Evolutionary conservation across 2,113 vertebrate genomes (phyloP).

Genomic region (Neolamprologus fasciatus): DNA sequence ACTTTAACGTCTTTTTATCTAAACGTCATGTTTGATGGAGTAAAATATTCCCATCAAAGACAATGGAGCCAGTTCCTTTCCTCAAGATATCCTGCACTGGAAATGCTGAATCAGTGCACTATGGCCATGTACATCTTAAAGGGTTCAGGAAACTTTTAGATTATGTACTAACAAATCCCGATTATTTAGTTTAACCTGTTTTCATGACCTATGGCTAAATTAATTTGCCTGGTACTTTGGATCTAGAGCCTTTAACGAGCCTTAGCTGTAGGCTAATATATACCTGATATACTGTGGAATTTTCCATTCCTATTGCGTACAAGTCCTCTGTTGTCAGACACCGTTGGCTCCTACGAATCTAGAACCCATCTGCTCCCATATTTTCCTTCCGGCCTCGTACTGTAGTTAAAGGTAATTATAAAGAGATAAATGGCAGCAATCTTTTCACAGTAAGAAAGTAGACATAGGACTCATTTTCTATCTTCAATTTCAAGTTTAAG

Average conservation of each 20-base stretch:
- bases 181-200: not conserved
- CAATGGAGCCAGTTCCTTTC: not conserved
- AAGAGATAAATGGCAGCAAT: not conserved
- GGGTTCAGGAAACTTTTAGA: not conserved
- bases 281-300: not conserved
- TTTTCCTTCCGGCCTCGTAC: not conserved
- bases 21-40: not conserved
- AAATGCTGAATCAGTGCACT: not conserved
- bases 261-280: not conserved
- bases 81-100: not conserved
- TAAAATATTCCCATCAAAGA: not conserved
- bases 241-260: not conserved
- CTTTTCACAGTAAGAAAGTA: not conserved
- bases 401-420: not conserved
- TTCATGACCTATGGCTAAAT: not conserved
- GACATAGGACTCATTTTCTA: not conserved
- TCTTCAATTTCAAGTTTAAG: not conserved
- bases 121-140: not conserved
- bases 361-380: not conserved
- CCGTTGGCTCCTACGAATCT: not conserved
- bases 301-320: not conserved
- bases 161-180: fast-evolving
- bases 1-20: not conserved
- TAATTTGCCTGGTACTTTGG: not conserved
- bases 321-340: not conserved